Conservation (phyloP, 1,140 invertebrate species). For the Anastatus disparis region DNA sequence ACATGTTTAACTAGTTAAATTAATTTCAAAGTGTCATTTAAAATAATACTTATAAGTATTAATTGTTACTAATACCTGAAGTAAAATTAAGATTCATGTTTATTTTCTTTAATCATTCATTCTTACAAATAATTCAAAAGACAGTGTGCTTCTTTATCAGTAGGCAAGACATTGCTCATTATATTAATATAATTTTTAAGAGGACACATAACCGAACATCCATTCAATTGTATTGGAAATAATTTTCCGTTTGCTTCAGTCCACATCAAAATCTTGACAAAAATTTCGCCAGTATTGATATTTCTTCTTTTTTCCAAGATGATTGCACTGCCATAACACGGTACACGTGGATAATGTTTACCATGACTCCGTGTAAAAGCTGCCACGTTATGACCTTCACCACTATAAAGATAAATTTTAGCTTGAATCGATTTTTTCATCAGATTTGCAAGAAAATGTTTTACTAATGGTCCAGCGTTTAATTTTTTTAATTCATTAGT, state of each 20-base stretch:
- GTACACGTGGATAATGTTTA: conserved; percentile 1
- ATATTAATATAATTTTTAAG: not conserved
- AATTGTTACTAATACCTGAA: no score
- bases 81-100: no score
- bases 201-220: not conserved
- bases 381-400: conserved; percentile 13
- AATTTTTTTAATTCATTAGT: not conserved
- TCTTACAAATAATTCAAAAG: not conserved
- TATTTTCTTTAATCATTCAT: no score
- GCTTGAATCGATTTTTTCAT: no score
- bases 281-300: not conserved
- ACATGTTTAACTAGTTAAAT: no score
- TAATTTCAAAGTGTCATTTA: no score
- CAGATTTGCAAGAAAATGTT: conserved; percentile 4
- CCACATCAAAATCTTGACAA: conserved; percentile 7
- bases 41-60: no score
- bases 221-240: conserved; percentile 1
- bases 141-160: not conserved
- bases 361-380: not conserved
- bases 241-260: not conserved
- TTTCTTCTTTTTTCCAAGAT: conserved; percentile 10
- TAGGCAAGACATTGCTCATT: not conserved
- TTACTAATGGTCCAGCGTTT: conserved; percentile 16
- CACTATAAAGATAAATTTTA: conserved; percentile 2
- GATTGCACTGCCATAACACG: conserved; percentile 10